These are phyloP conservation scores for Motacilla tschutschensis DNA, from an alignment of 2,113 vertebrate species.

Conservation along the genomic window DNA sequence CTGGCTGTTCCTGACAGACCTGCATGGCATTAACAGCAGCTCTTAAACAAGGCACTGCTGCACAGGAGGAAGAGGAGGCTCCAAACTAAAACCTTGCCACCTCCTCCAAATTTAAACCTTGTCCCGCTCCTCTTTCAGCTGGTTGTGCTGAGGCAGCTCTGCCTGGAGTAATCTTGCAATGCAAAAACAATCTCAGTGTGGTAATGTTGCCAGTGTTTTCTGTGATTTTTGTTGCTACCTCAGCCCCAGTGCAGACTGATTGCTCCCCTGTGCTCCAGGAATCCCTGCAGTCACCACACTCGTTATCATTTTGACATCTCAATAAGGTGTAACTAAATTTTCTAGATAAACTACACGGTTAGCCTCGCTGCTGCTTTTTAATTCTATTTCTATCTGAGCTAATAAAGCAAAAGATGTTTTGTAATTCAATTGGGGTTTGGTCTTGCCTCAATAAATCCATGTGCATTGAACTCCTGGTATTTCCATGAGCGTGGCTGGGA, in stretches of 20 bases:
- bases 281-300: not conserved
- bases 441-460: constrained; percentile 14
- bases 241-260: not conserved
- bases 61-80: not conserved
- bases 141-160: not conserved
- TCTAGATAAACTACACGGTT: not conserved
- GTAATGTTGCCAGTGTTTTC: not conserved
- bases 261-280: not conserved
- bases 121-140: not conserved
- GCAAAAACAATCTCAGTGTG: not conserved
- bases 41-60: not conserved
- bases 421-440: constrained; percentile 25
- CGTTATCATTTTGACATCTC: not conserved
- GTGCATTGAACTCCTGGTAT: not conserved
- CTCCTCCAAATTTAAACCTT: not conserved
- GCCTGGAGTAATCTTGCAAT: not conserved
- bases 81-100: not conserved
- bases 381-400: constrained; percentile 32
- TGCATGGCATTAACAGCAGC: not conserved
- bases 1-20: not conserved
- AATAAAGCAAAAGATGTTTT: constrained; percentile 36
- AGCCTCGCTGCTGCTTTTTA: constrained; percentile 30
- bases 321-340: not conserved
- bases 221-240: not conserved
- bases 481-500: not conserved